Base-by-base conservation (phyloP, 2,888 invertebrate species). In the Xanthia icteritia region DNA sequence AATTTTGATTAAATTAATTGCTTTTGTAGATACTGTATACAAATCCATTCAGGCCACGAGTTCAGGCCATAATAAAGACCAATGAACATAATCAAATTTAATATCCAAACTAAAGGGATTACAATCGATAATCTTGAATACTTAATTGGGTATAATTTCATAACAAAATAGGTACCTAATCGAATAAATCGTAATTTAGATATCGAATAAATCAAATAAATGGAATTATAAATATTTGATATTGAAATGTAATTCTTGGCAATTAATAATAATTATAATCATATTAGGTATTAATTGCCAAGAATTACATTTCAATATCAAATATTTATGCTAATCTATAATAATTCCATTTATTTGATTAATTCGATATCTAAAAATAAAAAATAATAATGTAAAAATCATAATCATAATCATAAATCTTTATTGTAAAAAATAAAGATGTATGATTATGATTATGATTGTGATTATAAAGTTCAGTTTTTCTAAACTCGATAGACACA, bases 71-170 rank as follows among this genome's bases (percentile, higher is more conserved):
- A 27, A 31, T 48, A 66, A 15, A 27, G 23, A 31, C 5, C 1
- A 48, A 48, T 23, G 23, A 48, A 66, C n/a, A 39, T 8, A 64
- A 39, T 15, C 15, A 63, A 9, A 23, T 56, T 20, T 5, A 56
- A 31, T 23, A 31, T 17, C 27, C 3, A 58, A 45, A 75, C 0
- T 17, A 20, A 17, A 27, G 3, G 5, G 1, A 31, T 61, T 56
- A 61, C 27, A 51, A 42, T 23, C 5, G 0, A 0, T 9, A 31
- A 77, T 51, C 42, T 39, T 60, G 27, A 3, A 51, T 20, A n/a
- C 31, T 8, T 61, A 39, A 39, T 76, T 42, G 48, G 23, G 39
- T 60, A 76, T 48, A 23, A 48, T 76, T 48, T 58, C 31, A 23
- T 27, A 27, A 9, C 4, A n/a, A n/a, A 58, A 58, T 58, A 58